These are phyloP conservation scores for Eueides isabella DNA, from an alignment of 1,140 invertebrate genomes.

Conservation along the genomic window DNA sequence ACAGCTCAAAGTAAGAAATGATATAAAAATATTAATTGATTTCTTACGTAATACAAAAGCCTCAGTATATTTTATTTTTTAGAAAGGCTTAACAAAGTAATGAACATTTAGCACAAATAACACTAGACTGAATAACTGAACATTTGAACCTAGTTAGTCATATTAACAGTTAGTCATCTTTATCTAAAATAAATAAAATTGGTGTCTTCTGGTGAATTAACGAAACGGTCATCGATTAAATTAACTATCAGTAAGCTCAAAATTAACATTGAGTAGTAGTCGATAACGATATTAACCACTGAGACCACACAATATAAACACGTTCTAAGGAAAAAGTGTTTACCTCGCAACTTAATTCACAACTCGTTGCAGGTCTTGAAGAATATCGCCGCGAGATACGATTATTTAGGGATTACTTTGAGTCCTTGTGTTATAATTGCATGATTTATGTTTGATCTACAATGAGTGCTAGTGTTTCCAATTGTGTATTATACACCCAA, in stretches of 20 bases:
- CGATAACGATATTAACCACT: constrained; percentile 73
- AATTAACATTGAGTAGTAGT: constrained; percentile 74
- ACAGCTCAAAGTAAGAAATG: not conserved
- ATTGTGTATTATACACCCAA: constrained; percentile 62
- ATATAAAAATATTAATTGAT: not conserved
- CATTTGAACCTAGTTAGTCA: constrained; percentile 40
- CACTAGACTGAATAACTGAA: constrained; percentile 66
- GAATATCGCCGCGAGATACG: constrained; percentile 52
- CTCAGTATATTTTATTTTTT: constrained; percentile 64
- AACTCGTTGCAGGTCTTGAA: constrained; percentile 69
- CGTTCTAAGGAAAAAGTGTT: constrained; percentile 11
- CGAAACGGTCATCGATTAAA: constrained; percentile 68
- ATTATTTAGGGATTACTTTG: constrained; percentile 28
- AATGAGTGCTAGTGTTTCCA: constrained; percentile 49
- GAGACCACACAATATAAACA: constrained; percentile 73
- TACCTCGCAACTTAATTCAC: constrained; percentile 57
- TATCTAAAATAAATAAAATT: constrained; percentile 52
- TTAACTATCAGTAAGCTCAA: constrained; percentile 62
- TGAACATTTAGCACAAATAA: constrained; percentile 51
- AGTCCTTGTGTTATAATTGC: constrained; percentile 44
- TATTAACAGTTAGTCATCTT: constrained; percentile 57
- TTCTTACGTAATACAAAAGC: constrained; percentile 46
- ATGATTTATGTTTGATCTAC: constrained; percentile 50
- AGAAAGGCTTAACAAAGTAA: constrained; percentile 56
- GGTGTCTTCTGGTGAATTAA: constrained; percentile 78